Base-by-base conservation (phyloP, 2,797 vertebrate species). In the Emys orbicularis region DNA sequence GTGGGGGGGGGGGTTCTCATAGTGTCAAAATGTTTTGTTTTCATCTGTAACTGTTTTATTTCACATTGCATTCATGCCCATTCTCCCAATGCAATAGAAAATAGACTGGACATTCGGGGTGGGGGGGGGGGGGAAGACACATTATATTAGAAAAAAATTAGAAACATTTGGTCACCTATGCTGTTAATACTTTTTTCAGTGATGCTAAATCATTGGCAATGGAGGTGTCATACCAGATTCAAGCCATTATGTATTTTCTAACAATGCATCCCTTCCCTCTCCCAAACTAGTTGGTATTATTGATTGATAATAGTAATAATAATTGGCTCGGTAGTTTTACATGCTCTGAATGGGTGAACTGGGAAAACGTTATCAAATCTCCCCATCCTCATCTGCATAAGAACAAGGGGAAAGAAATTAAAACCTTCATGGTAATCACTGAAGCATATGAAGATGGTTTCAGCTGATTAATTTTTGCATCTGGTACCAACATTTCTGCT, bases 361-460 rank as follows among this genome's bases (percentile, higher is more conserved):
- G 84, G 87, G 81, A 94, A 86, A 72, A 41, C 96, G 93, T 93
- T 37, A 74, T 89, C 95, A 90, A 95, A 92, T 94, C 92, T 56
- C 68, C 52, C 92, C 94, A 77, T 95, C 87, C 84, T 96, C 88
- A 95, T 96, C 94, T 97, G 84, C 91, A 96, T 96, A 93, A 92
- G 88, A 89, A 92, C 90, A 87, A 95, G 91, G 96, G 91, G 89
- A 95, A 92, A 96, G 68, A 72, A 72, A 72, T 41, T 25, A 72
- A 41, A 95, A 90, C 93, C 88, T 94, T 95, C 94, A 92, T 90
- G 80, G 94, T 96, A 96, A 95, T 96, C 92, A 96, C 79, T 92
- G 92, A 94, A 91, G 95, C 94, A 97, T 94, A 91, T 90, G 91
- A 87, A 92, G 59, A 91, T 82, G 27, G 86, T 93, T 97, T 95